Evolutionary conservation across 1,140 invertebrate genomes (phyloP), one percentile per base, ranked within the genome.

Genomic region (Reticulitermes speratus): DNA sequence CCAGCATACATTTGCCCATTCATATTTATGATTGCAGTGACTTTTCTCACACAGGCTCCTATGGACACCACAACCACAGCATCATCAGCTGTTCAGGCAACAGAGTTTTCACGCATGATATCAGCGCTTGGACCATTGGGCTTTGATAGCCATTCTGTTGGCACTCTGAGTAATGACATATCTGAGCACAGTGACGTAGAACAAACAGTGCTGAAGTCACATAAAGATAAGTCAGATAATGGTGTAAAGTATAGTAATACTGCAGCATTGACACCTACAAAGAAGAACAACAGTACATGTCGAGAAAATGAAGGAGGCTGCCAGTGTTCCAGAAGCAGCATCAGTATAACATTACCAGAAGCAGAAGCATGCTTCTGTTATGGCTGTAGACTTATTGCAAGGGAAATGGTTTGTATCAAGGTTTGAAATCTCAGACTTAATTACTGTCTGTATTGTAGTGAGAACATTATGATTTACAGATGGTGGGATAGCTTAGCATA

Each of bases 31-130:
- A 55, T 1, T 48, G 9, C 16, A 48, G 19, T 55, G 14, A 5
- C n/a, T 75, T 48, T 84, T 19, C 45, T 25, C 30, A 6, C 52
- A 25, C n/a, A 75, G 44, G 44, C 48, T 25, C 55, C 85, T 44
- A 11, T 85, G 38, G 86, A 86, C 48, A 86, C 86, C 9, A 85
- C 23, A 84, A 82, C 48, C 30, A 75, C 85, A 55, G 87, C 86
- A 7, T 89, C 92, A 75, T 91, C 90, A 5, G 91, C 92, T 19
- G 88, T 91, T 75, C 89, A 91, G 87, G 91, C 92, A 0, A 92
- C 90, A 1, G 88, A 89, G 32, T 92, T 93, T 89, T 93, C 93
- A 0, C 90, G 88, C 87, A 86, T 90, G 45, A 83, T 93, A 44
- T 92, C 92, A 16, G 90, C 89, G 23, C 87, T 89, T 59, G 52